phyloP scores from a whole-genome alignment of 2,888 invertebrate genomes.

The Clanis bilineata region DNA sequence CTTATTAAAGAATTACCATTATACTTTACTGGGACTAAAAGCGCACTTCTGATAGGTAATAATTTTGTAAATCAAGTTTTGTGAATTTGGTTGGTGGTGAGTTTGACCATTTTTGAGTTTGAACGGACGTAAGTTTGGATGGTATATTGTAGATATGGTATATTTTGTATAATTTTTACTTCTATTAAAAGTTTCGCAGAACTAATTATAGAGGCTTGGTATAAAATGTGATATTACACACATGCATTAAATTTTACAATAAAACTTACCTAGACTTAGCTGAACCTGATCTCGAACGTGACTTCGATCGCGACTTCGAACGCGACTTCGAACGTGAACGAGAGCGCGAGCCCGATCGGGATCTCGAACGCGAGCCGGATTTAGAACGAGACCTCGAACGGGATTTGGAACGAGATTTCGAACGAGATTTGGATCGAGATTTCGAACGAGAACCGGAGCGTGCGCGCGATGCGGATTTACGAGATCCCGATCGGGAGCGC shows the following conservation, averaged over 20 bases:
- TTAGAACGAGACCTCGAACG: slow-evolving; percentile 39
- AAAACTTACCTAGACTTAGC: slow-evolving; percentile 44
- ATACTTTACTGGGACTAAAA: no score
- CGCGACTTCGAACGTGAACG: slow-evolving; percentile 32
- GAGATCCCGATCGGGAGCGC: slow-evolving; percentile 20
- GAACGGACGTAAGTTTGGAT: no score
- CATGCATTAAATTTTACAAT: slow-evolving; percentile 22
- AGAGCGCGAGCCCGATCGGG: slow-evolving; percentile 31
- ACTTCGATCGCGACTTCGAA: slow-evolving; percentile 34
- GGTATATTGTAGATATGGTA: no score
- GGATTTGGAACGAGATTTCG: slow-evolving; percentile 30
- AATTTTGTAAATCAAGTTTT: no score
- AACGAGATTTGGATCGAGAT: slow-evolving; percentile 26
- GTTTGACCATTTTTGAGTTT: no score
- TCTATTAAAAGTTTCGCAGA: no score
- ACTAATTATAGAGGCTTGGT: no score
- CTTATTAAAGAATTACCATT: no score
- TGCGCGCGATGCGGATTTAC: slow-evolving; percentile 33
- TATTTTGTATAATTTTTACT: no score
- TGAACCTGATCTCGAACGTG: slow-evolving; percentile 45
- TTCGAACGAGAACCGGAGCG: slow-evolving; percentile 32
- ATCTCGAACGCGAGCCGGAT: slow-evolving; percentile 33
- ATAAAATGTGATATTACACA: no score
- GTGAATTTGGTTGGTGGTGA: no score
- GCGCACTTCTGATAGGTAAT: no score